Conservation (phyloP, 2,888 invertebrate genomes). For the Dolomedes plantarius region DNA sequence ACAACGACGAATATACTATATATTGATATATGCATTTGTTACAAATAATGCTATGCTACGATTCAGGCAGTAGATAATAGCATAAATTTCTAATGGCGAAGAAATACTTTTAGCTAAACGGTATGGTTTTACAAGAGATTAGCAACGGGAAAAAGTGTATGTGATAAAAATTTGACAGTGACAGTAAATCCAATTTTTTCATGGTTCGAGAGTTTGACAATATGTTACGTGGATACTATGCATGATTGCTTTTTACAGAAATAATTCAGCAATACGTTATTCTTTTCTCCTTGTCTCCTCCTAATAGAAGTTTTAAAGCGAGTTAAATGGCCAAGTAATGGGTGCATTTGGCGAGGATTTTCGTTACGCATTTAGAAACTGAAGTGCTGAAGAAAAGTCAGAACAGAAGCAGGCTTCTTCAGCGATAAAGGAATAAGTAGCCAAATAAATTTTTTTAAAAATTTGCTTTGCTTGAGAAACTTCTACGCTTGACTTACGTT, state of each 20-base stretch:
- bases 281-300: not conserved
- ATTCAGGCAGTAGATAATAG: no score
- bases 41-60: no score
- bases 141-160: no score
- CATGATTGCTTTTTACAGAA: not conserved
- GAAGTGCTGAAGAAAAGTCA: not conserved
- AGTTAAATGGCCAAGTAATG: conserved; percentile 12
- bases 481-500: not conserved
- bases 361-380: not conserved
- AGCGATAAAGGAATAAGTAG: not conserved
- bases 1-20: no score
- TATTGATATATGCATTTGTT: no score
- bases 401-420: not conserved
- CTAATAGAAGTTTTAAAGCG: conserved; percentile 1
- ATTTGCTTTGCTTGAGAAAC: not conserved
- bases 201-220: not conserved
- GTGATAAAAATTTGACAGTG: no score
- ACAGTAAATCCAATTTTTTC: not conserved
- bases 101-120: no score
- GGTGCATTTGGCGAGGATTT: not conserved
- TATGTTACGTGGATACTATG: not conserved
- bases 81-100: no score
- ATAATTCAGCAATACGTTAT: not conserved
- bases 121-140: no score
- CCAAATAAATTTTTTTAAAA: not conserved